Conservation (phyloP, 2,113 vertebrate species). For the Smithornis capensis region DNA sequence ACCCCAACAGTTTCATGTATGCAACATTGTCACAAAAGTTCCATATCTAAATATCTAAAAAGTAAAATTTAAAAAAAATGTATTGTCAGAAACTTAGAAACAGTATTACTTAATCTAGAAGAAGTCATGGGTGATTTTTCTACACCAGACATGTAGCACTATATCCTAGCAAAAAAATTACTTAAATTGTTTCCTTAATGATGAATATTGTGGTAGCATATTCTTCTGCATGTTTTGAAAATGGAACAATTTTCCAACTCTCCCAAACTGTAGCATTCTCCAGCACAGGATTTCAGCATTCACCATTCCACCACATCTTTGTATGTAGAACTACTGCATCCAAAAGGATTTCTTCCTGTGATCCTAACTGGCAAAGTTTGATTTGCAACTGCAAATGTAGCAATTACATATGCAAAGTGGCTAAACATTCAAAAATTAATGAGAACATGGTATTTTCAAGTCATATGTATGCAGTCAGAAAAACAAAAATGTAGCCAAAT, state of each 20-base stretch:
- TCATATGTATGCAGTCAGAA: neutral
- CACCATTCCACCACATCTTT: neutral
- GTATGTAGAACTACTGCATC: neutral
- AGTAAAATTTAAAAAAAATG: neutral
- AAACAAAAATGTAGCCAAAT: neutral
- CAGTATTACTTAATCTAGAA: neutral
- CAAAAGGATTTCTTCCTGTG: neutral
- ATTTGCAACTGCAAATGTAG: neutral
- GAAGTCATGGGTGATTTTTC: neutral
- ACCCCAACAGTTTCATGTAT: neutral
- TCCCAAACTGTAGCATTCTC: neutral
- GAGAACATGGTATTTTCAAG: neutral
- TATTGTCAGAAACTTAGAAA: neutral
- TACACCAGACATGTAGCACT: accelerated
- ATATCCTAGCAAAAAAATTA: neutral
- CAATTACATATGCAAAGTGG: neutral
- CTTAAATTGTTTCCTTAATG: neutral
- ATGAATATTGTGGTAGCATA: neutral
- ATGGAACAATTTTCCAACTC: neutral
- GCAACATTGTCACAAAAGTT: neutral
- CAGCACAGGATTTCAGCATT: neutral
- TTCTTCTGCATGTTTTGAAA: neutral
- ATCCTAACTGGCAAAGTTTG: neutral
- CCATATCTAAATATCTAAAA: neutral
- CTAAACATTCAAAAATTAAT: neutral